phyloP scores from a whole-genome alignment of 2,113 vertebrate species.

The Podiceps cristatus region DNA sequence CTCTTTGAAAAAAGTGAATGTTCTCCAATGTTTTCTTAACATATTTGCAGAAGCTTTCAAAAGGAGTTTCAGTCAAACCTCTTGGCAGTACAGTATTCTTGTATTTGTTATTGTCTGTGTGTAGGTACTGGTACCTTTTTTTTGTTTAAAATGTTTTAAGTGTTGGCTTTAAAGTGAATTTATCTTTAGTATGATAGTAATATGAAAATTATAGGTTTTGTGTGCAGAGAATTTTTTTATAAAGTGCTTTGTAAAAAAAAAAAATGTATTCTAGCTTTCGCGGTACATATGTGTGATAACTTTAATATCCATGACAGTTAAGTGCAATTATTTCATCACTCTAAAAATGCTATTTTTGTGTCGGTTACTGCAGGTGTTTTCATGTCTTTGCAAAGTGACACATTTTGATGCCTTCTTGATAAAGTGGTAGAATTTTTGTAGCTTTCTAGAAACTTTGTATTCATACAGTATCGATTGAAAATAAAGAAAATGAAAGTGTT shows the following conservation, averaged over 20 bases:
- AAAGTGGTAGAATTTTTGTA: slow-evolving; percentile 99
- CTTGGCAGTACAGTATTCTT: slow-evolving; percentile 92
- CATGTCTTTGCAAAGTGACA: slow-evolving; percentile 98
- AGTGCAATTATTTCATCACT: slow-evolving; percentile 92
- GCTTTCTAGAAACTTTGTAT: slow-evolving; percentile 99
- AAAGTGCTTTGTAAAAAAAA: slow-evolving; percentile 97
- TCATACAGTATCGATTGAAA: slow-evolving; percentile 99
- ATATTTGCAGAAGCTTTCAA: slow-evolving; percentile 79
- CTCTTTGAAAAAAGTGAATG: slow-evolving; percentile 73
- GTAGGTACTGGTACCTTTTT: slow-evolving; percentile 98
- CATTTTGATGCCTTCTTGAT: slow-evolving; percentile 99
- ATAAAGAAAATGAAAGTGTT: slow-evolving; percentile 91
- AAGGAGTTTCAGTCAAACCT: slow-evolving; percentile 87
- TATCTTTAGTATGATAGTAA: slow-evolving; percentile 93
- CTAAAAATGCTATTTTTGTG: slow-evolving; percentile 93
- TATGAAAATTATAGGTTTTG: slow-evolving; percentile 93
- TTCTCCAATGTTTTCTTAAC: slow-evolving; percentile 79
- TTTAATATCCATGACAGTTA: slow-evolving; percentile 96
- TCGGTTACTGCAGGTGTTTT: slow-evolving; percentile 97
- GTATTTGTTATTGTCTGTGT: slow-evolving; percentile 90
- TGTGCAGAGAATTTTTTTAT: slow-evolving; percentile 95
- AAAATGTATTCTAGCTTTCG: slow-evolving; percentile 96
- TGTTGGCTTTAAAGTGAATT: slow-evolving; percentile 98
- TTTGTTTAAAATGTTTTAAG: slow-evolving; percentile 90
- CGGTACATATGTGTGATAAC: slow-evolving; percentile 98